Conservation (phyloP, 2,113 vertebrate genomes). For the Atrichornis clamosus region DNA sequence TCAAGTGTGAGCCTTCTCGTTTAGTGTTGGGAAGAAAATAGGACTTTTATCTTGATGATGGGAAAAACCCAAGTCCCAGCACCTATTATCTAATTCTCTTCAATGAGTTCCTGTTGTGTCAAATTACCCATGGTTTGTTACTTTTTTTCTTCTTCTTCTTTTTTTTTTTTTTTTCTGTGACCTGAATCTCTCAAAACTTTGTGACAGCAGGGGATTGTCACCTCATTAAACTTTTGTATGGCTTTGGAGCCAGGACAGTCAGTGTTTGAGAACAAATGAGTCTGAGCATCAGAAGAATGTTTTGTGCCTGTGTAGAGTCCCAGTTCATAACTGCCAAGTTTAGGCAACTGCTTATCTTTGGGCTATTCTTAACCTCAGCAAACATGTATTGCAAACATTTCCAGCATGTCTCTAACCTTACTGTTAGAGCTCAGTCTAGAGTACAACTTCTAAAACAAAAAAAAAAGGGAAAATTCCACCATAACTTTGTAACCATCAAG, state of each 20-base stretch:
- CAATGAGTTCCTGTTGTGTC: constrained; percentile 18
- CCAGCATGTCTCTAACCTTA: not conserved
- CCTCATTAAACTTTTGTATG: constrained; percentile 52
- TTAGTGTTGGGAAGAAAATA: not conserved
- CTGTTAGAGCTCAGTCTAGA: not conserved
- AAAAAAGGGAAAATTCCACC: not conserved
- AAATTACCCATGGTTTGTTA: not conserved
- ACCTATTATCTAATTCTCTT: not conserved
- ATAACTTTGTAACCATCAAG: not conserved
- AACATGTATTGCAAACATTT: constrained; percentile 36
- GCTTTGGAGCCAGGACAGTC: constrained; percentile 25
- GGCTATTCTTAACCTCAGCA: constrained; percentile 52
- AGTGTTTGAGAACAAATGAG: constrained; percentile 51
- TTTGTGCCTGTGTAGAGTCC: constrained; percentile 31
- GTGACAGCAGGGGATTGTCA: constrained; percentile 34
- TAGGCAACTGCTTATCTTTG: constrained; percentile 60
- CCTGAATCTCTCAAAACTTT: constrained; percentile 54
- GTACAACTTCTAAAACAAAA: not conserved
- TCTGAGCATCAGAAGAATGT: constrained; percentile 56
- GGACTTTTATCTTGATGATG: not conserved
- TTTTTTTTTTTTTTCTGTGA: not conserved
- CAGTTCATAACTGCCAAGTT: constrained; percentile 50
- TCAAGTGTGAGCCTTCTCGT: not conserved
- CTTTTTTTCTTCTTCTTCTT: not conserved
- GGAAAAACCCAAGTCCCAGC: not conserved